Evolutionary conservation across 2,888 invertebrate genomes (phyloP), one percentile per base, ranked within the genome.

Genomic region (Andrena dorsata): DNA sequence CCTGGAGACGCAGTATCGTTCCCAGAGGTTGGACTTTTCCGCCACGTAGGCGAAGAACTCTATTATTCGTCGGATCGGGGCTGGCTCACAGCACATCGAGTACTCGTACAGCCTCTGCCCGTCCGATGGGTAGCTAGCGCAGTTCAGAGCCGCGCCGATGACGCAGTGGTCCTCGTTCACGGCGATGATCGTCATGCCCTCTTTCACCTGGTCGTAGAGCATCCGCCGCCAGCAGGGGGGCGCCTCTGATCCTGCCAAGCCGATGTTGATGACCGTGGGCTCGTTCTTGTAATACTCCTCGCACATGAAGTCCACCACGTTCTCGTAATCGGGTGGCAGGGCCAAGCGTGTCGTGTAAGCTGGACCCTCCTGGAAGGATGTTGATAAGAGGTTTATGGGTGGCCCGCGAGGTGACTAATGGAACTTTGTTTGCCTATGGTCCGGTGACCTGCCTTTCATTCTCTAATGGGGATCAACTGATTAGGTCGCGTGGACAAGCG

Each of bases 161-260:
- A 93, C 65, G 63, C 91, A 88, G 1, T 81, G 73, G 13, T 89
- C 84, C 2, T 71, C 58, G 51, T 88, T 83, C 68, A 88, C 89
- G 0, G 88, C 90, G 41, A 92, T 89, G 64, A 92, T 76, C 5
- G 92, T 89, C 83, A 90, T 80, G 32, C 92, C 92, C 23, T 86
- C 82, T 28, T 66, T 83, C 13, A 93, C 53, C 26, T 88, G 83
- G 4, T 88, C 60, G 58, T 83, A 41, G 89, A 92, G 85, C 20
- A 90, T 63, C 28, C 85, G 65, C 20, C 90, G 60, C 70, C 92
- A 75, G 1, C 56, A n/a, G 0, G 80, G 70, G 8, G 82, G 79
- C 5, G 89, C 86, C 13, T 56, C 70, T 4, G 86, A 63, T 4
- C 71, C 79, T 2, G 32, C 28, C 16, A 89, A 60, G 0, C 87